These are phyloP conservation scores for Pantherophis alleghaniensis DNA, from an alignment of 2,797 vertebrate genomes.

Conservation along the genomic window DNA sequence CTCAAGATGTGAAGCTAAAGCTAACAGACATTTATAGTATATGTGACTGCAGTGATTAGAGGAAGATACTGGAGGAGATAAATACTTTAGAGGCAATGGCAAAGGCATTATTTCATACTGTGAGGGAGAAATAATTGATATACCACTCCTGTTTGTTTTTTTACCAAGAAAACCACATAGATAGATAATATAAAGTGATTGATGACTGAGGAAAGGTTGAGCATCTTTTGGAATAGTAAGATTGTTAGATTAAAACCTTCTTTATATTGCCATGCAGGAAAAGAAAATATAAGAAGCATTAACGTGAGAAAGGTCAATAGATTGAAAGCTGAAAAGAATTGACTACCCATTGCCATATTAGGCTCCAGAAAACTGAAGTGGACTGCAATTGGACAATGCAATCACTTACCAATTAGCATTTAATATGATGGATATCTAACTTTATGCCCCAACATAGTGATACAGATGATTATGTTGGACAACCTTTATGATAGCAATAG, in stretches of 20 bases:
- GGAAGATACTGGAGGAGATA: not conserved
- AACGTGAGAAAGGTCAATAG: not conserved
- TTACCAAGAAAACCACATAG: not conserved
- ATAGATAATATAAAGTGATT: not conserved
- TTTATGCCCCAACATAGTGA: not conserved
- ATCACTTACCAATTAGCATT: not conserved
- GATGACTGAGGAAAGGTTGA: not conserved
- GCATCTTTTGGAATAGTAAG: not conserved
- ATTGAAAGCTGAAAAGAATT: not conserved
- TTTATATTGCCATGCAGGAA: not conserved
- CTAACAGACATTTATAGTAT: not conserved
- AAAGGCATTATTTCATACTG: not conserved
- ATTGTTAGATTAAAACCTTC: not conserved
- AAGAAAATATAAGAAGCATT: not conserved
- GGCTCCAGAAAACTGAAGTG: not conserved
- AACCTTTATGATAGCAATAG: not conserved
- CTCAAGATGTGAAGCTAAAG: not conserved
- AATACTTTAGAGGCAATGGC: not conserved
- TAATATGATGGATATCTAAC: not conserved
- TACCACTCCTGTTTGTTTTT: not conserved
- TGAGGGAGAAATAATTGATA: not conserved
- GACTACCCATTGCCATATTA: not conserved
- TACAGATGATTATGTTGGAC: not conserved
- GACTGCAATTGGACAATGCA: not conserved
- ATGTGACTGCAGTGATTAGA: not conserved